These are phyloP conservation scores for Poeciliopsis retropinna DNA, from an alignment of 2,113 vertebrate genomes.

Conservation along the genomic window DNA sequence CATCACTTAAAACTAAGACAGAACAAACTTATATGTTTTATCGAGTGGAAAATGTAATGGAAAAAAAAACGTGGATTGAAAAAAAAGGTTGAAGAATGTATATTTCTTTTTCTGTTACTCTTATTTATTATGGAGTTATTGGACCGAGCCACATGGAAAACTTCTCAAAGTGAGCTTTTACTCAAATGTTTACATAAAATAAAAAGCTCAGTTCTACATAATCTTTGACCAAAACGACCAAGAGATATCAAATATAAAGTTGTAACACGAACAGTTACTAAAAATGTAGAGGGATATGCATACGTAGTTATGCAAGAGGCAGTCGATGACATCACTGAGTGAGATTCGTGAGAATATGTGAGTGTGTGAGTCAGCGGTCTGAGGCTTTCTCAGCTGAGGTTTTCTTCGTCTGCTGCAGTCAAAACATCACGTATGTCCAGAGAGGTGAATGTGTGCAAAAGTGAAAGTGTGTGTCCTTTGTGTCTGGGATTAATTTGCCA, in stretches of 20 bases:
- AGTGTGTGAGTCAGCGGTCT: neutral
- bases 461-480: neutral
- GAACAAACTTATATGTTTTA: no score
- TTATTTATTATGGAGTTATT: no score
- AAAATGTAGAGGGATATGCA: neutral
- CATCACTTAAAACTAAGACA: neutral
- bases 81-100: no score
- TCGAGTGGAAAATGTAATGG: no score
- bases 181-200: no score
- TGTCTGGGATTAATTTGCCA: neutral
- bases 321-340: neutral
- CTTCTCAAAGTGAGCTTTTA: no score
- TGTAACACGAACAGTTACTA: neutral
- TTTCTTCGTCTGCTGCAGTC: slow-evolving; percentile 30
- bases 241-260: neutral
- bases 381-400: slow-evolving; percentile 2
- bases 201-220: no score
- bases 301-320: neutral
- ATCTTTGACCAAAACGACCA: neutral
- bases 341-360: neutral
- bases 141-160: no score
- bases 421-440: slow-evolving; percentile 43
- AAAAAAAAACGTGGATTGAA: no score
- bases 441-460: slow-evolving; percentile 30
- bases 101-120: no score